A percentile compares a stretch with the other conserved stretches of the same genome.
phyloP scores from a whole-genome alignment of 2,797 vertebrate species.

The Tadarida brasiliensis region DNA sequence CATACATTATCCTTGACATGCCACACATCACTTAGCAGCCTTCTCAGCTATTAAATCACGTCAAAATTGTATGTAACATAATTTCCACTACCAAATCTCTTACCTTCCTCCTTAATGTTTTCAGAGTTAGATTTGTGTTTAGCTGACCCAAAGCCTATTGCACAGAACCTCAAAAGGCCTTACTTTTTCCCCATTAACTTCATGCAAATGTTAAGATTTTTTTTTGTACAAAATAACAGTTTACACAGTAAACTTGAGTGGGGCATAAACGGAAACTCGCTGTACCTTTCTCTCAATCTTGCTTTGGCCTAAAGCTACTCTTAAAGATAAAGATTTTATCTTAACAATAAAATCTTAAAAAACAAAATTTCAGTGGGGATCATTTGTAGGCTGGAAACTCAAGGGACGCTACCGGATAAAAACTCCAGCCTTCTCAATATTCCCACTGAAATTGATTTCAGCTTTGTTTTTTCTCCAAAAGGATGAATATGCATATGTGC shows the following conservation, averaged over 20 bases:
- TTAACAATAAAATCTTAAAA: neutral
- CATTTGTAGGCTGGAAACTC: neutral
- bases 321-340: too few species aligned
- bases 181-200: conserved; percentile 49
- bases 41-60: neutral
- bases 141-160: neutral
- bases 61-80: neutral
- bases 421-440: neutral
- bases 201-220: conserved; percentile 36
- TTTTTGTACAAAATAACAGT: neutral
- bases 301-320: neutral
- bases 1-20: neutral
- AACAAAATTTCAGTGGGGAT: neutral
- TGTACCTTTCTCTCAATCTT: neutral
- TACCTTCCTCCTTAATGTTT: neutral
- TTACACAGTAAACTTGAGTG: neutral
- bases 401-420: neutral
- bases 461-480: neutral
- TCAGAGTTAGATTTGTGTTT: conserved; percentile 23
- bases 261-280: neutral
- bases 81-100: neutral
- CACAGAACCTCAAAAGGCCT: neutral
- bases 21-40: neutral
- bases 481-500: neutral
- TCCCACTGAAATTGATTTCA: neutral